Evolutionary conservation across 2,113 vertebrate genomes (phyloP).

Genomic region (Mohoua ochrocephala): DNA sequence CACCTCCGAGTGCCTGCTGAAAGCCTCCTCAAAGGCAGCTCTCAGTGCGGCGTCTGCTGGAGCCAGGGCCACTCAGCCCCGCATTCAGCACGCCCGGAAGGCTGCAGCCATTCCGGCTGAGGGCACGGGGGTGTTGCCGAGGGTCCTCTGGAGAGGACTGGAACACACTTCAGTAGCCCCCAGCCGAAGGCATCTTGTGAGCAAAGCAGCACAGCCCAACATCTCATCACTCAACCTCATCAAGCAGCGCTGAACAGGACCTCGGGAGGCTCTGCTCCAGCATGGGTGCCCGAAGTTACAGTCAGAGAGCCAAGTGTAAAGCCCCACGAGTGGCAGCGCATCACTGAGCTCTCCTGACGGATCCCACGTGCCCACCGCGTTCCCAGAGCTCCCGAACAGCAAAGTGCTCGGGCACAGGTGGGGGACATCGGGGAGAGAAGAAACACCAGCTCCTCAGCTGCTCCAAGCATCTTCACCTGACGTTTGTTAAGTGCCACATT

Average conservation of each 20-base stretch:
- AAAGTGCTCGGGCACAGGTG: background rate
- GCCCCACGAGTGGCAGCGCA: fast-evolving
- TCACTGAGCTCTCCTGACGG: background rate
- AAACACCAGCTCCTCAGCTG: background rate
- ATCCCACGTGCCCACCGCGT: fast-evolving
- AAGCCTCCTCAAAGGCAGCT: constrained; percentile 68
- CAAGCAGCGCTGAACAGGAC: background rate
- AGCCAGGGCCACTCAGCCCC: constrained; percentile 75
- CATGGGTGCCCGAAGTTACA: background rate
- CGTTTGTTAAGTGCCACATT: background rate
- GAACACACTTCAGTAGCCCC: background rate
- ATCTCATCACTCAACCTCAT: background rate
- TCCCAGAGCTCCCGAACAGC: background rate
- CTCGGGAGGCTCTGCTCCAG: background rate
- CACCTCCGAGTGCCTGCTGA: constrained; percentile 73
- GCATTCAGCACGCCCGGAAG: background rate
- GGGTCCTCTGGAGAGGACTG: background rate
- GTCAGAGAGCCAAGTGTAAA: background rate
- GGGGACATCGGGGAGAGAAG: background rate
- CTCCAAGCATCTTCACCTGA: background rate
- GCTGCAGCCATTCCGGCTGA: constrained; percentile 1
- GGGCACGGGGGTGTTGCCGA: background rate
- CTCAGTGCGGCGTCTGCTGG: constrained; percentile 65
- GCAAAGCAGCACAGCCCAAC: background rate
- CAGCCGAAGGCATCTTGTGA: background rate